phyloP scores from a whole-genome alignment of 2,888 invertebrate species.

The Phortica magna region DNA sequence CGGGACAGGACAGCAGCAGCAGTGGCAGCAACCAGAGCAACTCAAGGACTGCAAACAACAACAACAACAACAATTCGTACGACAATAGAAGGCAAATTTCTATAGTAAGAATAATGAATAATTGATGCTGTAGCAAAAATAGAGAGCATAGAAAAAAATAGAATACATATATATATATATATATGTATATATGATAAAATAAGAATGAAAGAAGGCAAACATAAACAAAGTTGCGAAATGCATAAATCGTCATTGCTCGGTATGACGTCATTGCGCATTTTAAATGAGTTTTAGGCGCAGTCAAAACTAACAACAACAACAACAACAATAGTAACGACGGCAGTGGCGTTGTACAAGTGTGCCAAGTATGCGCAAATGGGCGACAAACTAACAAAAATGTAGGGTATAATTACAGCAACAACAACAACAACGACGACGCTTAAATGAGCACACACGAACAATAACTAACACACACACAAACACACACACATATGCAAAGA shows the following conservation, averaged over 20 bases:
- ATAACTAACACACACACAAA: not conserved
- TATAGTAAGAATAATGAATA: not conserved
- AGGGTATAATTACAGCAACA: not conserved
- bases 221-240: not conserved
- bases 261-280: conserved; percentile 70
- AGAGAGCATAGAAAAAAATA: not conserved
- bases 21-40: conserved; percentile 8
- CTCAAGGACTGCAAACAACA: conserved; percentile 29
- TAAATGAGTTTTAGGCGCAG: conserved; percentile 59
- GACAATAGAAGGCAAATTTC: conserved; percentile 8
- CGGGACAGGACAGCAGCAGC: not conserved
- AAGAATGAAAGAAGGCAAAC: not conserved
- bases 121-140: not conserved
- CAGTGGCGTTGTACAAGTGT: not conserved
- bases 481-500: conserved; percentile 4
- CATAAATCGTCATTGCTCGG: not conserved
- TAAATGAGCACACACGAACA: not conserved
- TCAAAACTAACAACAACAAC: not conserved
- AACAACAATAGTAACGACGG: not conserved
- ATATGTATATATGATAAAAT: not conserved
- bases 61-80: conserved; percentile 28
- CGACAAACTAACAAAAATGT: not conserved
- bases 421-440: not conserved
- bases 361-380: not conserved
- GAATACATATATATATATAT: not conserved